Conservation (phyloP, 2,113 vertebrate genomes). For the Sarotherodon lohbergeri region DNA sequence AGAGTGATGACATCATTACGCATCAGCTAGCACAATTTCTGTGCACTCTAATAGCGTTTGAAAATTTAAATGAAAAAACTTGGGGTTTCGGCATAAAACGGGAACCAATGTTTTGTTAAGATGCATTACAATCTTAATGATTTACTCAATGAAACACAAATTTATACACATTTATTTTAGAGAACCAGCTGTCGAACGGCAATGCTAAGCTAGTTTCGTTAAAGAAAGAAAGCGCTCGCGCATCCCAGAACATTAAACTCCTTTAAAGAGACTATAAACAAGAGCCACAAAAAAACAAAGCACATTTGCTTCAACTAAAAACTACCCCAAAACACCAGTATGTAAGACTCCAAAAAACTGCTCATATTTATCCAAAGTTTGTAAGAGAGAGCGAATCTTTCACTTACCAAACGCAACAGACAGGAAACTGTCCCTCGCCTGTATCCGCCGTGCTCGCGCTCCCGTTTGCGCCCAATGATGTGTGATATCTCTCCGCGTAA, state of each 20-base stretch:
- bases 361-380: background rate
- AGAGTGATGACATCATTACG: slow-evolving; percentile 27
- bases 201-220: slow-evolving; percentile 28
- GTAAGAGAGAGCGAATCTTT: background rate
- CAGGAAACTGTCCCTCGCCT: slow-evolving; percentile 43
- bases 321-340: background rate
- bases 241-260: background rate
- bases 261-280: background rate
- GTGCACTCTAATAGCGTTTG: background rate
- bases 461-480: background rate
- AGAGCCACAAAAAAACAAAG: rapidly evolving
- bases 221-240: slow-evolving; percentile 58
- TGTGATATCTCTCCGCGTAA: slow-evolving; percentile 34
- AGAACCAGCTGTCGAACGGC: background rate
- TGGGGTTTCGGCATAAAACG: rapidly evolving
- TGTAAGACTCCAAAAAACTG: background rate
- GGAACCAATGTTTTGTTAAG: rapidly evolving
- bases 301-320: rapidly evolving
- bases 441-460: slow-evolving; percentile 55
- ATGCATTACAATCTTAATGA: rapidly evolving
- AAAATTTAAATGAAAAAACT: background rate
- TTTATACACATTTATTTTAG: background rate
- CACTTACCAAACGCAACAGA: slow-evolving; percentile 55
- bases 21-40: slow-evolving; percentile 4
- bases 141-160: background rate